Conservation (phyloP, 2,888 invertebrate genomes). For the Gerris lacustris region DNA sequence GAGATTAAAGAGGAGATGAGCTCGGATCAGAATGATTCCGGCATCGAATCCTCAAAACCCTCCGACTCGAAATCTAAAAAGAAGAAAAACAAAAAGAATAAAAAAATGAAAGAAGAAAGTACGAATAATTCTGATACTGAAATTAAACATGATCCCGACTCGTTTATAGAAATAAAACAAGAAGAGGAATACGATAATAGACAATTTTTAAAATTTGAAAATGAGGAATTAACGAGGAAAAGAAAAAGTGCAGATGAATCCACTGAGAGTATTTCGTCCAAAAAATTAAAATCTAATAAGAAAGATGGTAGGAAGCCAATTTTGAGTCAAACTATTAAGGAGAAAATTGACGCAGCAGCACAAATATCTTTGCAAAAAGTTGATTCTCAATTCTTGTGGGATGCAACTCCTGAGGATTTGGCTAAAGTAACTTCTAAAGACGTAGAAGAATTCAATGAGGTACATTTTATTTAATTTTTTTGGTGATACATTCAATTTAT, state of each 20-base stretch:
- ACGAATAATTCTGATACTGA: not conserved
- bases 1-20: no score
- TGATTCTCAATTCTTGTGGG: conserved; percentile 19
- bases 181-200: no score
- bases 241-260: no score
- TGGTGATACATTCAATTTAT: no score
- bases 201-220: no score
- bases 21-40: no score
- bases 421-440: conserved; percentile 14
- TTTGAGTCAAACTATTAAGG: not conserved
- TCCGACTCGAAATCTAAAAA: not conserved
- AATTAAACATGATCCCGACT: not conserved
- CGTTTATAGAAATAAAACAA: no score
- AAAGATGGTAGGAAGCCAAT: not conserved
- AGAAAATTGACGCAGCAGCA: not conserved
- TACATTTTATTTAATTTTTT: no score
- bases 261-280: no score
- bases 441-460: not conserved
- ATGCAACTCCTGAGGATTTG: conserved; percentile 23
- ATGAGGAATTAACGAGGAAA: no score
- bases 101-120: not conserved
- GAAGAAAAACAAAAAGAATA: not conserved
- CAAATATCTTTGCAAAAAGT: not conserved
- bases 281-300: no score
- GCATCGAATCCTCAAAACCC: no score